Percentiles rank a stretch among this genome's conserved stretches.
These are phyloP conservation scores for Phyllostomus hastatus DNA, from an alignment of 2,113 vertebrate genomes.

Conservation along the genomic window DNA sequence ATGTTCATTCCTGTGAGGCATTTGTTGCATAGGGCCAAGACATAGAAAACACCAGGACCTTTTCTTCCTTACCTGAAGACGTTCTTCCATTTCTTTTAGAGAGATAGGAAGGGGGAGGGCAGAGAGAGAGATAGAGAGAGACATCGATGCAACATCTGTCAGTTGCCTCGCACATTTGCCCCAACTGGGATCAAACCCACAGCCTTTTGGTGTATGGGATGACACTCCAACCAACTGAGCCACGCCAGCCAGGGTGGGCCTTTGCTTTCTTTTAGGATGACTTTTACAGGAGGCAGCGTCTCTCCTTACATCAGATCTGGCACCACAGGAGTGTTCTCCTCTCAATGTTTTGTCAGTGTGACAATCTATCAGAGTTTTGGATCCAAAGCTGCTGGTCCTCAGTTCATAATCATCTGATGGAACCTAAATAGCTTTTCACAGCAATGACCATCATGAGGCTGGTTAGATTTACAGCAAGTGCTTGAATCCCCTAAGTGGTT, in stretches of 20 bases:
- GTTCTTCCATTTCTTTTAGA: too few species aligned
- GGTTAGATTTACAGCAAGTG: background rate
- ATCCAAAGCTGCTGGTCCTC: background rate
- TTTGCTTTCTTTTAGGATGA: background rate
- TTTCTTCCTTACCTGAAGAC: too few species aligned
- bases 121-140: too few species aligned
- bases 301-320: background rate
- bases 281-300: background rate
- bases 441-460: background rate
- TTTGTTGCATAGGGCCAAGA: background rate
- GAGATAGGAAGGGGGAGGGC: too few species aligned
- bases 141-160: too few species aligned
- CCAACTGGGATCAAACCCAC: too few species aligned
- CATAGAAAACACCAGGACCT: background rate
- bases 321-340: background rate
- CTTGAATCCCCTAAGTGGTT: background rate
- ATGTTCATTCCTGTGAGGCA: background rate
- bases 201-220: too few species aligned
- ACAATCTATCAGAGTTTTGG: background rate
- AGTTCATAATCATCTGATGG: background rate
- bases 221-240: too few species aligned
- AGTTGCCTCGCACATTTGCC: too few species aligned
- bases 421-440: conserved; percentile 18
- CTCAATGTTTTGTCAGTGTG: conserved; percentile 26
- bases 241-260: too few species aligned